Evolutionary conservation across 1,140 invertebrate species (phyloP).

Genomic region (Branchinecta lynchi): DNA sequence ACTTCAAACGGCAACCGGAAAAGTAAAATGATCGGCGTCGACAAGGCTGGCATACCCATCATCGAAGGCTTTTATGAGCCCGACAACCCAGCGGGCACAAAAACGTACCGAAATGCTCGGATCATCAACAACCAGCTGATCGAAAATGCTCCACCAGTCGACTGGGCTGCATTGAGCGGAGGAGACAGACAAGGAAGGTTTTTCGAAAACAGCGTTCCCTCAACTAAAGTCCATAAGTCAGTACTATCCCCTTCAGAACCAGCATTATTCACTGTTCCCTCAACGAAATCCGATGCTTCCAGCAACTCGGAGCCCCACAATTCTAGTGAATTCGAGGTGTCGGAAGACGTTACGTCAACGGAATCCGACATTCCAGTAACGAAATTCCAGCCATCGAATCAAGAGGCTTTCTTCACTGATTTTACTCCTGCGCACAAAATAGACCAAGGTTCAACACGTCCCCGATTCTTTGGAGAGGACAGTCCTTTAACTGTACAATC

Average conservation of each 20-base stretch:
- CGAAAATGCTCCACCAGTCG: conserved; percentile 27
- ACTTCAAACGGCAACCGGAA: conserved; percentile 24
- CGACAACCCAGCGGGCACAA: conserved; percentile 58
- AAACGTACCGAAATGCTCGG: conserved; percentile 63
- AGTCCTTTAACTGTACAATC: too few relatives aligned
- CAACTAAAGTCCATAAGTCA: not conserved
- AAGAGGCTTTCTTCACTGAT: too few relatives aligned
- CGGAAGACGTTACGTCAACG: too few relatives aligned
- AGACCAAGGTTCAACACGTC: too few relatives aligned
- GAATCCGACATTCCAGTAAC: too few relatives aligned
- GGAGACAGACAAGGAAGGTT: conserved; percentile 20
- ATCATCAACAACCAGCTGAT: conserved; percentile 64
- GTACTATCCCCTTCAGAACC: not conserved
- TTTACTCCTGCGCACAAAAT: too few relatives aligned
- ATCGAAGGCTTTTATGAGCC: conserved; percentile 63
- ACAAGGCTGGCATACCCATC: conserved; percentile 52
- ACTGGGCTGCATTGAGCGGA: not conserved
- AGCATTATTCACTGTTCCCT: not conserved
- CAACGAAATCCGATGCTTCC: too few relatives aligned
- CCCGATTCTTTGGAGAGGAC: too few relatives aligned
- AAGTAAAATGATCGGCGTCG: conserved; percentile 41
- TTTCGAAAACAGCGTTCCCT: conserved; percentile 10
- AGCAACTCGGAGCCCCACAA: too few relatives aligned
- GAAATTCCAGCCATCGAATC: too few relatives aligned
- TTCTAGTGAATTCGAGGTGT: too few relatives aligned